Evolutionary conservation across 2,888 invertebrate species (phyloP), one percentile per base, ranked within the genome.

Genomic region (Bombyx huttoni): DNA sequence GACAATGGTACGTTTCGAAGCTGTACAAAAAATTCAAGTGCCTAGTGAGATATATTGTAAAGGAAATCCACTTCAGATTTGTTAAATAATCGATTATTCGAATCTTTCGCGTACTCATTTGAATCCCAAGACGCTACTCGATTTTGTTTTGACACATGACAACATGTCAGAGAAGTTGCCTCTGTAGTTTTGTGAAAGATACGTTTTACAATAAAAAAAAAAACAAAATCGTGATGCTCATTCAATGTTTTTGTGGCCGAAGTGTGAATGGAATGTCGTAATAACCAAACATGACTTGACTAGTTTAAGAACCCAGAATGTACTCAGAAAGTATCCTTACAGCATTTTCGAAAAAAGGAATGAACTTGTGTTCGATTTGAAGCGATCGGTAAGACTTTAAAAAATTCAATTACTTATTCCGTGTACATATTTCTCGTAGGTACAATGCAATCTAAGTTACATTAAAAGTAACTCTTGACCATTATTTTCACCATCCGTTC

Each of bases 111-210:
- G 60, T 48, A 48, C 59, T 24, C 24, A 24, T 24, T 24, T 24
- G 64, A 71, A 68, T 85, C 87, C 86, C 88, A 67, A 74, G 88
- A 65, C 72, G 69, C 82, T 75, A 84, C 80, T 88, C 88, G 80
- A 88, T 88, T 84, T 80, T 85, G 82, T 86, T 87, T 75, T 85
- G 86, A 87, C 87, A 84, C 70, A 73, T 74, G 77, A 72, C 71
- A 75, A 72, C 61, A 60, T 75, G 76, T 75, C 78, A 74, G 64
- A 60, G 58, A 65, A 67, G 64, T 59, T 61, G 69, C 71, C 68
- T 72, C 73, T 75, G 68, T 60, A 70, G 62, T 61, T 64, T 59
- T 61, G 57, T 56, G 58, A 56, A 35, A 53, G 56, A 60, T 62
- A 58, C 59, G 58, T 66, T 59, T 58, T 65, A 59, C 61, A 57